Base-by-base conservation (phyloP, 2,888 invertebrate species). In the Sipha maydis region DNA sequence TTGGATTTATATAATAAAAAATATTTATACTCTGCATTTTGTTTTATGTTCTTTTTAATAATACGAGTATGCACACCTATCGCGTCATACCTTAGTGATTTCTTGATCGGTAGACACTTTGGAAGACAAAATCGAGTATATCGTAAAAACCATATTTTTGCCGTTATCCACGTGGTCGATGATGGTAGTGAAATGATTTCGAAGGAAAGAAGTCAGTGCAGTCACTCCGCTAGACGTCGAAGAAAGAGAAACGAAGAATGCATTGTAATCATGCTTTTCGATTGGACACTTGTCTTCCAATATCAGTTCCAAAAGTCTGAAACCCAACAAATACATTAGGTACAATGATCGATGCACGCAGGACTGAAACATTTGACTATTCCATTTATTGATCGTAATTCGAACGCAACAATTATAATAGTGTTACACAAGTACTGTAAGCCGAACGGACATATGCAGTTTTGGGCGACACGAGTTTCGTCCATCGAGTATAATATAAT, bases 61-160 rank as follows among this genome's bases (percentile, higher is more conserved):
- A 5, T 9, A 8, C 11, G 7, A 41, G 7, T 69, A 69, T 25
- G 28, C 9, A 3, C 14, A 31, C 25, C 25, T 48, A 14, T 75
- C 19, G 19, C 31, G 9, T 41, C 11, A 41, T 82, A 88, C 88
- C n/a, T 67, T 61, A 3, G 21, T 21, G 1, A 31, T 82, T 76
- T 88, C 88, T 8, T 19, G 14, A 0, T 34, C n/a, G 25, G 41
- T 75, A 3, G 88, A 73, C 34, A 76, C 75, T 34, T 75, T 88
- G 2, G 75, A 11, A 67, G 67, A 75, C 9, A 88, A 75, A 8
- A 31, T 75, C 19, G 88, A 82, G 19, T n/a, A 82, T 19, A 88
- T 61, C 4, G 34, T 67, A 0, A 25, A 82, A 2, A 41, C 75
- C 31, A 88, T 48, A 1, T 61, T 8, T 48, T 21, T 3, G 4